Conservation (phyloP, 2,113 vertebrate genomes). For the Ophiodon elongatus region DNA sequence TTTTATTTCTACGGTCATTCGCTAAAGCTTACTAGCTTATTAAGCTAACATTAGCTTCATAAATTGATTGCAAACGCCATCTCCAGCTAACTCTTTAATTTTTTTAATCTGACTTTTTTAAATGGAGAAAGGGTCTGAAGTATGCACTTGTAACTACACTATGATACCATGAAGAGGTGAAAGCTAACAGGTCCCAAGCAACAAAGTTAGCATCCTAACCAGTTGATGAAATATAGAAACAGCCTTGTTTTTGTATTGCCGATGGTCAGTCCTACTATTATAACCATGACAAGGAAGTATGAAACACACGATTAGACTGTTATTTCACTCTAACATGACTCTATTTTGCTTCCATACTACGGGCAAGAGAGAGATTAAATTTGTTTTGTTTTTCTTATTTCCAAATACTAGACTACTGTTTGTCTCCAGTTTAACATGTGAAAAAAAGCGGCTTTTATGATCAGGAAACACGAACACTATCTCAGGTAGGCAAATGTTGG, state of each 20-base stretch:
- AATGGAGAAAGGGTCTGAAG: background rate
- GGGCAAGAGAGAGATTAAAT: too few species aligned
- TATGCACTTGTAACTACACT: background rate
- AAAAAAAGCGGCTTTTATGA: background rate
- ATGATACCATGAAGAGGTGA: background rate
- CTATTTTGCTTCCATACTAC: background rate
- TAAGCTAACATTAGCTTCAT: background rate
- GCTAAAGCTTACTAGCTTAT: too few species aligned
- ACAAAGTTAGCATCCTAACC: background rate
- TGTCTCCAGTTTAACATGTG: background rate
- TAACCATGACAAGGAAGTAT: background rate
- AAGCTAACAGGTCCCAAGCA: background rate
- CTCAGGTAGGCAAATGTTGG: background rate
- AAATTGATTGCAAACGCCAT: background rate
- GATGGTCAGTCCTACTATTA: background rate
- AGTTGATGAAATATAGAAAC: constrained; percentile 14
- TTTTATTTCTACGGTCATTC: background rate
- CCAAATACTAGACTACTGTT: background rate
- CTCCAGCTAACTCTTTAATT: background rate
- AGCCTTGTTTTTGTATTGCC: background rate
- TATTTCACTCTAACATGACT: background rate
- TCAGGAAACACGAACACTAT: background rate
- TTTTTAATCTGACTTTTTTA: background rate
- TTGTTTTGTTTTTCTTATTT: background rate
- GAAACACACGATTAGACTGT: background rate